Conservation (phyloP, 2,888 invertebrate genomes). For the Cybosia mesomella region DNA sequence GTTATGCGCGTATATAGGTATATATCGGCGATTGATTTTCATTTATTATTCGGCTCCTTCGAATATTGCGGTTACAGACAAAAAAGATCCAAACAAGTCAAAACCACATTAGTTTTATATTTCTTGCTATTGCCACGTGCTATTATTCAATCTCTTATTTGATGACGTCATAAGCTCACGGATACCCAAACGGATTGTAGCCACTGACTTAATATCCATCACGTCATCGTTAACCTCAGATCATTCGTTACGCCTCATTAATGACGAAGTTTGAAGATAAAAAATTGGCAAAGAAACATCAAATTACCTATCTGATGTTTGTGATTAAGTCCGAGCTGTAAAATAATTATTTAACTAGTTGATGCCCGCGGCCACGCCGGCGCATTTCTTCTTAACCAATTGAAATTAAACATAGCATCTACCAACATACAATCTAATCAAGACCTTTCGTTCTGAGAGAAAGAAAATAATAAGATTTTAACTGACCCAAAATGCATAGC, state of each 20-base stretch:
- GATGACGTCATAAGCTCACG: conserved; percentile 43
- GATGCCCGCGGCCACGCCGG: too few species aligned
- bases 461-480: too few species aligned
- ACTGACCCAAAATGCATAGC: too few species aligned
- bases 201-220: conserved; percentile 19
- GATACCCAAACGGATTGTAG: conserved; percentile 43
- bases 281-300: conserved; percentile 4
- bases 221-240: conserved; percentile 29
- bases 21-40: too few species aligned
- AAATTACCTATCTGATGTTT: conserved; percentile 2
- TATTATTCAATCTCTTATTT: not conserved
- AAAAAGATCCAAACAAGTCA: not conserved
- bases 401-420: too few species aligned
- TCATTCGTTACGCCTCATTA: conserved; percentile 24
- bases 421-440: too few species aligned
- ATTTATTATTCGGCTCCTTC: too few species aligned
- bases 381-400: too few species aligned
- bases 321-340: not conserved
- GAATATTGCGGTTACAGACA: not conserved
- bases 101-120: not conserved
- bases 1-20: too few species aligned
- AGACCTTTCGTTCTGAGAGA: too few species aligned
- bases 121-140: conserved; percentile 7
- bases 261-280: conserved; percentile 13
- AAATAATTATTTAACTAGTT: not conserved